A percentile compares a stretch with the other conserved stretches of the same genome.
Evolutionary conservation across 2,797 vertebrate genomes (phyloP).

Genomic region (Danio aesculapii): DNA sequence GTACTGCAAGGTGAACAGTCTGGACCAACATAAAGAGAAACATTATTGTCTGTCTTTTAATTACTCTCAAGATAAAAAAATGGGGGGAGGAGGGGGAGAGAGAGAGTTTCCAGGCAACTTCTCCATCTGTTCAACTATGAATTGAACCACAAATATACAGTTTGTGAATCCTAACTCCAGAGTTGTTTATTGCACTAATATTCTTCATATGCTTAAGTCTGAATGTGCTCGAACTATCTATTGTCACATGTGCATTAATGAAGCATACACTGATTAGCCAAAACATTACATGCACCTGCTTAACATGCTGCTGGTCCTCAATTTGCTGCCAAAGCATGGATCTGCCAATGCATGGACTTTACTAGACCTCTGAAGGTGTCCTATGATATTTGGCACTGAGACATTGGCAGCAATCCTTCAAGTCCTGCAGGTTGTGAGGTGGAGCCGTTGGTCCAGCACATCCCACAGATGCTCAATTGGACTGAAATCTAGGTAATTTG

Average conservation of each 20-base stretch:
- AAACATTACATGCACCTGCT: too few relatives aligned
- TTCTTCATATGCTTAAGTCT: neutral
- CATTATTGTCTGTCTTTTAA: slow-evolving; percentile 48
- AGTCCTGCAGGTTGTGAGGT: too few relatives aligned
- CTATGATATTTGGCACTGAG: too few relatives aligned
- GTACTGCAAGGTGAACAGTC: slow-evolving; percentile 60
- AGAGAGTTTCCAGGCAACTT: slow-evolving; percentile 31
- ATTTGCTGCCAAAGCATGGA: too few relatives aligned
- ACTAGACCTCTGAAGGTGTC: too few relatives aligned
- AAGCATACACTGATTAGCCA: neutral
- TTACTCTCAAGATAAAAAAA: slow-evolving; percentile 44
- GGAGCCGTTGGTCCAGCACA: too few relatives aligned
- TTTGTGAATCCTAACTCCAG: neutral
- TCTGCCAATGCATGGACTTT: too few relatives aligned
- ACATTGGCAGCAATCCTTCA: too few relatives aligned
- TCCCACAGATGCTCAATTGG: too few relatives aligned
- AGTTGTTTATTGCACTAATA: neutral
- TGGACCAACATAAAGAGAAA: slow-evolving; percentile 52
- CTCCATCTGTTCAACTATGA: slow-evolving; percentile 56
- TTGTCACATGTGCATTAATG: neutral
- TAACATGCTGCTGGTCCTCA: too few relatives aligned
- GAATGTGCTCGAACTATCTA: neutral
- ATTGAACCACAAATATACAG: neutral
- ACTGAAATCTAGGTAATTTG: too few relatives aligned
- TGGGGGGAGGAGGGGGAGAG: slow-evolving; percentile 23